Conservation (phyloP, 2,113 vertebrate genomes). For the Nicator chloris region DNA sequence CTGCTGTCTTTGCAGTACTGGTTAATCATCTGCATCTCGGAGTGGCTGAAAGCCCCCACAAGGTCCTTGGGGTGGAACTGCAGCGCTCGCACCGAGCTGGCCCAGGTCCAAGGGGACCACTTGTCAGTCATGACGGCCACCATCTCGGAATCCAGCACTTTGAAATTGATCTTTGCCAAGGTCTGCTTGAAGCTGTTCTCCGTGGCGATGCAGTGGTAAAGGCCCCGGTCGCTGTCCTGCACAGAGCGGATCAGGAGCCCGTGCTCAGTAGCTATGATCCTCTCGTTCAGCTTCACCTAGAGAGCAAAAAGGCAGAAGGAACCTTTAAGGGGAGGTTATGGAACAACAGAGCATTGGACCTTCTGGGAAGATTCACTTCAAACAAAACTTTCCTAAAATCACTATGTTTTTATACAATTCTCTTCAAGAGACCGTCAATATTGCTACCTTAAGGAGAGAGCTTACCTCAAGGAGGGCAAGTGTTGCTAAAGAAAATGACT, state of each 20-base stretch:
- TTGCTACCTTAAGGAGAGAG: not conserved
- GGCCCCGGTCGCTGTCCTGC: constrained; percentile 86
- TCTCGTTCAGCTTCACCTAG: constrained; percentile 91
- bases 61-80: constrained; percentile 87
- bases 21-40: constrained; percentile 88
- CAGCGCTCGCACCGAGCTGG: constrained; percentile 72
- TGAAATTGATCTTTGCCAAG: constrained; percentile 91
- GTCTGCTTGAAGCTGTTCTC: constrained; percentile 97
- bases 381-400: not conserved
- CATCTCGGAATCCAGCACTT: constrained; percentile 83
- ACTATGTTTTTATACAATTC: not conserved
- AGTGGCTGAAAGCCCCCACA: constrained; percentile 84
- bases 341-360: not conserved
- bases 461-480: not conserved
- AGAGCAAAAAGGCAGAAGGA: not conserved
- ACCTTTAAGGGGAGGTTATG: not conserved
- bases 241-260: constrained; percentile 91
- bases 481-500: not conserved
- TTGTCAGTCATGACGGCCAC: constrained; percentile 85
- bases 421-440: not conserved
- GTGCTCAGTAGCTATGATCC: constrained; percentile 86
- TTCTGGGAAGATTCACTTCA: not conserved
- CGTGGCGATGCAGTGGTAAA: constrained; percentile 93
- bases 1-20: constrained; percentile 94
- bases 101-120: constrained; percentile 87